Evolutionary conservation across 2,797 vertebrate species (phyloP).

Genomic region (Pipistrellus kuhlii): DNA sequence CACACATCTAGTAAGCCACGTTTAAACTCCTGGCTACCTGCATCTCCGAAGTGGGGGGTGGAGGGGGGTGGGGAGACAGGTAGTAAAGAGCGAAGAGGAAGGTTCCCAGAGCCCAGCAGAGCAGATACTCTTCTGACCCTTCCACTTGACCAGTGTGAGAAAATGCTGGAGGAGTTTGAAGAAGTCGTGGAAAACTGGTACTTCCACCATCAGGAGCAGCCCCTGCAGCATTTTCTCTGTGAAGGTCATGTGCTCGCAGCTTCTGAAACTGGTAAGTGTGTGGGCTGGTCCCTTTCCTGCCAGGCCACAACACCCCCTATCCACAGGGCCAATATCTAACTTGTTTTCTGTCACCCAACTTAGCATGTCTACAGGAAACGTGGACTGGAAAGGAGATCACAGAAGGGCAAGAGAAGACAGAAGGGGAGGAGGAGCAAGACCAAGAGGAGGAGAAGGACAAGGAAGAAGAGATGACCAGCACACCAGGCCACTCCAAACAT

Average conservation of each 20-base stretch:
- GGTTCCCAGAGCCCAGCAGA: background rate
- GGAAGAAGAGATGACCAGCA: background rate
- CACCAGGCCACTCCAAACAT: background rate
- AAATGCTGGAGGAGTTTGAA: constrained; percentile 92
- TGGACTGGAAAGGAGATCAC: constrained; percentile 87
- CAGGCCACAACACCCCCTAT: background rate
- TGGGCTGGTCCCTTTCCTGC: background rate
- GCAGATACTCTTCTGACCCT: background rate
- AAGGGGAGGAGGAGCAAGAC: constrained; percentile 80
- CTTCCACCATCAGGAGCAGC: constrained; percentile 92
- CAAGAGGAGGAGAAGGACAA: constrained; percentile 63
- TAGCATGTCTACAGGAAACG: constrained; percentile 92
- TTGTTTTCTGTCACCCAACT: constrained; percentile 10
- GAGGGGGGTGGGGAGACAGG: background rate
- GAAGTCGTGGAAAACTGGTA: constrained; percentile 94
- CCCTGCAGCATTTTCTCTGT: constrained; percentile 92
- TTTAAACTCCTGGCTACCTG: constrained; percentile 38
- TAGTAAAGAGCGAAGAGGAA: background rate
- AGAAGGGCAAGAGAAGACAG: constrained; percentile 46
- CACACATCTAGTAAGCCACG: background rate
- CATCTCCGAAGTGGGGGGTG: background rate
- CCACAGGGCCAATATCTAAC: background rate
- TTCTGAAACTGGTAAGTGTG: constrained; percentile 87
- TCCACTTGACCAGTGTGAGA: constrained; percentile 90
- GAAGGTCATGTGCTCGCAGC: constrained; percentile 87